phyloP scores from a whole-genome alignment of 2,888 invertebrate genomes.

The Ophraella communa region DNA sequence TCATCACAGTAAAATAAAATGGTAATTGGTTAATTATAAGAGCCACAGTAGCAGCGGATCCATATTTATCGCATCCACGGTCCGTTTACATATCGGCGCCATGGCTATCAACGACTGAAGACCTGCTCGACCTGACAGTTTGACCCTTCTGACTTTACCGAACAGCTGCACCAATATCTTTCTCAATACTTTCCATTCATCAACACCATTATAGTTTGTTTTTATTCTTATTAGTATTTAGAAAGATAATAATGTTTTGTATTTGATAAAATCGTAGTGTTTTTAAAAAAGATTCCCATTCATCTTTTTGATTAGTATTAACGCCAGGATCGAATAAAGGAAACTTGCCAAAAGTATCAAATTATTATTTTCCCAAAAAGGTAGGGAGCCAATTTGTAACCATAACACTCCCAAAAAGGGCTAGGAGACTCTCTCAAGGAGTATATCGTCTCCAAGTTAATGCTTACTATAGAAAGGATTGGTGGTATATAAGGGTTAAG shows the following conservation, averaged over 20 bases:
- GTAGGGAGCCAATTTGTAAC: background rate
- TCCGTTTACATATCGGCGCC: conserved; percentile 48
- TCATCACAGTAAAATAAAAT: conserved; percentile 16
- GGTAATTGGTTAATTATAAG: conserved; percentile 38
- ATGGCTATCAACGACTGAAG: conserved; percentile 42
- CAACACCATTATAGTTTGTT: conserved; percentile 4
- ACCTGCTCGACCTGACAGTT: conserved; percentile 41
- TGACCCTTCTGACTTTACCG: conserved; percentile 39
- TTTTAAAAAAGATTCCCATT: background rate
- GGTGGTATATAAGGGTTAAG: no score
- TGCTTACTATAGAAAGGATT: no score
- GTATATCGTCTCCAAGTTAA: no score
- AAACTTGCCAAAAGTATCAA: background rate
- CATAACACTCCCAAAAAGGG: background rate
- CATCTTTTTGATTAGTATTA: background rate
- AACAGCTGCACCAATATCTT: conserved; percentile 41
- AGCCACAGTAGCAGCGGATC: conserved; percentile 31
- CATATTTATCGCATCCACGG: conserved; percentile 43
- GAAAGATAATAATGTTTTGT: conserved; percentile 11
- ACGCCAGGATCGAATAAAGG: background rate
- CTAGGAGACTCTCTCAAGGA: no score
- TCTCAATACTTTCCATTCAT: conserved; percentile 40
- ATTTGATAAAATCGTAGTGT: background rate
- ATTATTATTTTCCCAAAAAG: background rate
- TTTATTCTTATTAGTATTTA: conserved; percentile 23